Conservation (phyloP, 2,888 invertebrate species). For the Andricus curvator region DNA sequence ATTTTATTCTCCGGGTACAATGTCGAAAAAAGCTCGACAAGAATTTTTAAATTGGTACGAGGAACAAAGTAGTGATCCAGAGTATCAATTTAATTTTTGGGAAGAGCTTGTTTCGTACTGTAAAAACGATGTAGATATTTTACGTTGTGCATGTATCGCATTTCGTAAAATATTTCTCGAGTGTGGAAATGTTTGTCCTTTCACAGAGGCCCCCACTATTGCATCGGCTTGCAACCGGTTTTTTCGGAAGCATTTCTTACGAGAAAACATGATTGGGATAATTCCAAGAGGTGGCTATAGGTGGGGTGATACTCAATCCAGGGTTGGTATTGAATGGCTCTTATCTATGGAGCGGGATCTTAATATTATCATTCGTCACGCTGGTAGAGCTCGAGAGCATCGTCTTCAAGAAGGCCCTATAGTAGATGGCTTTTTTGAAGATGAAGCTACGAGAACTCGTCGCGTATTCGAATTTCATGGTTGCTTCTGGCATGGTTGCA, state of each 20-base stretch:
- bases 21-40: slow-evolving; percentile 17
- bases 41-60: slow-evolving; percentile 52
- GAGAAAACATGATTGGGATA: slow-evolving; percentile 61
- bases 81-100: slow-evolving; percentile 53
- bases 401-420: too few species aligned
- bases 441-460: too few species aligned
- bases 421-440: too few species aligned
- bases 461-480: too few species aligned
- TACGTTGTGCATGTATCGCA: too few species aligned
- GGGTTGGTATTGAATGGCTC: too few species aligned
- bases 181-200: too few species aligned
- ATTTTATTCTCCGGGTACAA: slow-evolving; percentile 48
- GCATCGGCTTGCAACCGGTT: slow-evolving; percentile 59
- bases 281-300: slow-evolving; percentile 65
- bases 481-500: too few species aligned
- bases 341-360: too few species aligned
- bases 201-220: slow-evolving; percentile 55
- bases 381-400: too few species aligned
- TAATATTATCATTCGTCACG: too few species aligned
- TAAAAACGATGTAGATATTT: slow-evolving; percentile 52
- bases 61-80: slow-evolving; percentile 6
- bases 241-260: slow-evolving; percentile 58
- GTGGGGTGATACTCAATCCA: background rate
- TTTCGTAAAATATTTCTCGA: too few species aligned
- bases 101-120: slow-evolving; percentile 58